Conservation (phyloP, 37 sponge, comb jelly and placozoan genomes). For the Spongilla lacustris region DNA sequence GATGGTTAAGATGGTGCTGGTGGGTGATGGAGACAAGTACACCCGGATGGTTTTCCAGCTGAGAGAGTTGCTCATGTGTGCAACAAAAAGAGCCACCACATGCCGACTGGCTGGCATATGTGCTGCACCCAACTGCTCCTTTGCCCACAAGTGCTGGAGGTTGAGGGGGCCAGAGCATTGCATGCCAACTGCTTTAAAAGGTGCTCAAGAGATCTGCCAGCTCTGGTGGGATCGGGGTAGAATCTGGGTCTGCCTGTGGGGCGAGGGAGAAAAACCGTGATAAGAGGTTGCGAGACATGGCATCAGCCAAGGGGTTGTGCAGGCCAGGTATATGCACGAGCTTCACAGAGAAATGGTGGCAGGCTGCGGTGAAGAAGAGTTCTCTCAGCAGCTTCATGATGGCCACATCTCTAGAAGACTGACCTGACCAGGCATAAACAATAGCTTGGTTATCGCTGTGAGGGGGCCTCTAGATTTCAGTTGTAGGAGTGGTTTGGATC, state of each 20-base stretch:
- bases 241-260: conserved; percentile 19
- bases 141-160: conserved; percentile 17
- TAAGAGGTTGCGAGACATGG: conserved; percentile 14
- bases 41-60: conserved; percentile 15
- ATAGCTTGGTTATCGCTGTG: conserved; percentile 37
- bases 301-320: conserved; percentile 21
- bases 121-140: background rate
- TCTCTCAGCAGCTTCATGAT: conserved; percentile 31
- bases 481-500: background rate
- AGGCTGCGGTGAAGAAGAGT: conserved; percentile 13
- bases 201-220: conserved; percentile 2
- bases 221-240: background rate
- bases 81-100: conserved; percentile 16
- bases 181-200: background rate
- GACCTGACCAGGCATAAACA: conserved; percentile 3
- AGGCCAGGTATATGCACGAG: conserved; percentile 29
- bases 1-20: conserved; percentile 11
- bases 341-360: background rate
- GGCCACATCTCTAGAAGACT: background rate
- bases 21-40: conserved; percentile 27
- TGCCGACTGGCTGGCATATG: conserved; percentile 26
- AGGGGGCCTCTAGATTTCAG: conserved; percentile 7
- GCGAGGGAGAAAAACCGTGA: conserved; percentile 5
- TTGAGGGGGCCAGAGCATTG: conserved; percentile 22
- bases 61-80: conserved; percentile 2